Conservation (phyloP, 1,140 invertebrate species). For the Paraescarpia echinospica region DNA sequence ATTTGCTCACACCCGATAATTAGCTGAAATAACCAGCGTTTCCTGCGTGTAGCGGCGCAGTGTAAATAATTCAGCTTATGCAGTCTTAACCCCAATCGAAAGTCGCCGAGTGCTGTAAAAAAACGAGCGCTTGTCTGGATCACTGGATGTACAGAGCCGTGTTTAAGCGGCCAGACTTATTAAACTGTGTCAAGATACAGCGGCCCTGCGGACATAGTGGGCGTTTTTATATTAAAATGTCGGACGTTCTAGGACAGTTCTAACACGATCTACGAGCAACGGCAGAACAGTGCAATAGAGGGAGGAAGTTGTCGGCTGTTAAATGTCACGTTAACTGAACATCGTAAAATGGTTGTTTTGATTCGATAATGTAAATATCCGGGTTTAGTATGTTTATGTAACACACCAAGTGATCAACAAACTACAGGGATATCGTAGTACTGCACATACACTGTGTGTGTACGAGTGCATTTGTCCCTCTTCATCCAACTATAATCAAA, state of each 20-base stretch:
- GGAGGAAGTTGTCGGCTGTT: no score
- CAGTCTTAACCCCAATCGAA: not conserved
- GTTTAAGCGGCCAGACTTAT: not conserved
- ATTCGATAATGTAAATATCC: no score
- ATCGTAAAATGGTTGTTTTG: no score
- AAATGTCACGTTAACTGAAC: no score
- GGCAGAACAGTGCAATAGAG: no score
- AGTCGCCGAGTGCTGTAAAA: not conserved
- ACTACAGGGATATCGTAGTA: no score
- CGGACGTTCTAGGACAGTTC: not conserved
- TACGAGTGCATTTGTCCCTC: no score
- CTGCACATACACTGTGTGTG: no score
- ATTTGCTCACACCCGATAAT: not conserved
- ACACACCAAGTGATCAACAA: no score
- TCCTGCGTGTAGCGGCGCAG: not conserved
- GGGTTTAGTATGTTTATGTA: no score
- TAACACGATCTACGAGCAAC: not conserved
- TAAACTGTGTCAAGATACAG: not conserved
- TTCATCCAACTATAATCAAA: no score
- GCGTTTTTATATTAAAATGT: not conserved
- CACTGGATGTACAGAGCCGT: not conserved
- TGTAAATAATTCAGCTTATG: slow-evolving; percentile 1
- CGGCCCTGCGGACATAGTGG: not conserved
- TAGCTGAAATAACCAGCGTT: not conserved
- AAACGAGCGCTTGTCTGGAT: not conserved